Evolutionary conservation across 2,888 invertebrate species (phyloP), one percentile per base, ranked within the genome.

Genomic region (Stegana nigrithorax): DNA sequence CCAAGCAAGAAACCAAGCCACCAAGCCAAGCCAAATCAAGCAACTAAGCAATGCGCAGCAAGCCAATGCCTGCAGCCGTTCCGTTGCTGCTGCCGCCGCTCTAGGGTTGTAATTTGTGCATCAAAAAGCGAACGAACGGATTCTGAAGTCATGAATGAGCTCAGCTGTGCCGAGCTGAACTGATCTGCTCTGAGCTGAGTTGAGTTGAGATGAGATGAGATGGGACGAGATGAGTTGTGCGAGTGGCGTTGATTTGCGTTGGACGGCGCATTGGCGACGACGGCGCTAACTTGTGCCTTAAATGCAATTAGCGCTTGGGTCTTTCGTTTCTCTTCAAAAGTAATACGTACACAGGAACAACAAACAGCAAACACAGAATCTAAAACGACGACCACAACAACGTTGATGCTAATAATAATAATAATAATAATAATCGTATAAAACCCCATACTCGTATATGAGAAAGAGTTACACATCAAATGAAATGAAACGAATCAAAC

Each of bases 241-340:
- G 21, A 47, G 47, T 25, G 5, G 36, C 14, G 55, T 17, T 47
- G 29, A 14, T 7, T 53, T 44, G 45, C 60, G 72, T 73, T 66
- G 71, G 42, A 44, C 55, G 47, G 60, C 60, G 64, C 51, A 59
- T 61, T 53, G n/a, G n/a, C n/a, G 12, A 51, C 62, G 67, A 66
- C 74, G 76, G 71, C 75, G 73, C 69, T 74, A 74, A 74, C 78
- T 71, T 65, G 68, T 63, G 70, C 69, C 70, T 67, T 71, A 73
- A 76, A 59, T 67, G 78, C 78, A 76, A 76, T 74, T 73, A 78
- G 67, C 67, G 72, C 65, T 67, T 68, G 71, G 68, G 12, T 39
- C 17, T 39, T 10, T 39, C 17, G n/a, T 2, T 39, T 77, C 73
- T 73, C 69, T 77, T 69, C 67, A 70, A 51, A 74, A 66, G 60